Conservation (phyloP, 2,113 vertebrate species). For the Solea solea region DNA sequence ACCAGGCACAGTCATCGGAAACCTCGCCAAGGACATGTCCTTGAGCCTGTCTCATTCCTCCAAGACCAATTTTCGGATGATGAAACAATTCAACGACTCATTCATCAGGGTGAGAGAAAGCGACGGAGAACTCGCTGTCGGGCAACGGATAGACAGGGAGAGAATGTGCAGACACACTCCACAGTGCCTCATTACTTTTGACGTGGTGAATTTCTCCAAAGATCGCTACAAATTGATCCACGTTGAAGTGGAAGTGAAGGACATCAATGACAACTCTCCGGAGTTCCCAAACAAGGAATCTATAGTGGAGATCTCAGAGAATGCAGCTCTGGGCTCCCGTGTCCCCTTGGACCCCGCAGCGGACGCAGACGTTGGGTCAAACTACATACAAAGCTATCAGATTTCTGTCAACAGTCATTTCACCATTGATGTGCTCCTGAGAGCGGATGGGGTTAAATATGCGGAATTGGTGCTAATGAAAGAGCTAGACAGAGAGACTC, state of each 20-base stretch:
- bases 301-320: constrained; percentile 90
- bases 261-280: constrained; percentile 94
- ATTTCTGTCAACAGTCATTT: constrained; percentile 94
- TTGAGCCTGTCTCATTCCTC: constrained; percentile 84
- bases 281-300: constrained; percentile 88
- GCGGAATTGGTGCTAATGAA: constrained; percentile 94
- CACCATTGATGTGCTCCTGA: constrained; percentile 89
- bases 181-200: constrained; percentile 91
- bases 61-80: constrained; percentile 91
- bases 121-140: constrained; percentile 91
- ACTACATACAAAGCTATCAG: constrained; percentile 93
- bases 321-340: constrained; percentile 87
- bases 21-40: constrained; percentile 91
- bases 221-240: constrained; percentile 93
- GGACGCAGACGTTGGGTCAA: constrained; percentile 91
- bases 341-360: constrained; percentile 89
- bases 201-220: constrained; percentile 93
- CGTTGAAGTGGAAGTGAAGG: constrained; percentile 94
- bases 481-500: constrained; percentile 91
- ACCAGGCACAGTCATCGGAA: constrained; percentile 92
- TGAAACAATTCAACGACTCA: constrained; percentile 94
- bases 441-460: constrained; percentile 93
- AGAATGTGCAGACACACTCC: constrained; percentile 87
- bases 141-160: constrained; percentile 92
- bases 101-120: constrained; percentile 90